phyloP scores from a whole-genome alignment of 2,888 invertebrate genomes.

The Diaperis boleti region DNA sequence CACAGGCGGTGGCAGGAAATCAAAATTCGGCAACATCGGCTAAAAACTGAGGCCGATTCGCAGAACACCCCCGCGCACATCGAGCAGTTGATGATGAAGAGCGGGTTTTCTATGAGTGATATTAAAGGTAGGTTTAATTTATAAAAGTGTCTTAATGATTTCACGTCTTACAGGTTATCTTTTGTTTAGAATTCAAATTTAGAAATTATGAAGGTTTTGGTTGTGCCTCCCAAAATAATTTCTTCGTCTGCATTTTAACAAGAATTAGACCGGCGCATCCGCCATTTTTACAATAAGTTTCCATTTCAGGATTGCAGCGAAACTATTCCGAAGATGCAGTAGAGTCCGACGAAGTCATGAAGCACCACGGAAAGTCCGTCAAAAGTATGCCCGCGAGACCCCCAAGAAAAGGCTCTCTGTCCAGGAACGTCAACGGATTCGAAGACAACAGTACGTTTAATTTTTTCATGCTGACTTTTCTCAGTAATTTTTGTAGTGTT shows the following conservation, averaged over 20 bases:
- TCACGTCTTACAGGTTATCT: no score
- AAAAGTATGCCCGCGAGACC: slow-evolving; percentile 74
- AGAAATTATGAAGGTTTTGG: no score
- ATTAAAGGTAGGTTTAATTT: slow-evolving; percentile 77
- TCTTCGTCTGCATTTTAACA: no score
- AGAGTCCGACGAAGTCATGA: slow-evolving; percentile 77
- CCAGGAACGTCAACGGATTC: slow-evolving; percentile 66
- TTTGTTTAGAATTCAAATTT: no score
- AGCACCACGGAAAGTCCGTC: slow-evolving; percentile 66
- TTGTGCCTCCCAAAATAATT: no score
- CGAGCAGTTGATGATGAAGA: slow-evolving; percentile 85
- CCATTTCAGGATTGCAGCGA: slow-evolving; percentile 75
- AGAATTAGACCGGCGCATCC: no score
- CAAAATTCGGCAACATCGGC: slow-evolving; percentile 83
- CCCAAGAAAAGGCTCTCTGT: slow-evolving; percentile 81
- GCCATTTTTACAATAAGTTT: no score
- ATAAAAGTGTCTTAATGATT: no score
- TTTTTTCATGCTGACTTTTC: background rate
- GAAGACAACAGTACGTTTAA: slow-evolving; percentile 23
- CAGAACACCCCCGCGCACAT: slow-evolving; percentile 79
- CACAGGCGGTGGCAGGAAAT: slow-evolving; percentile 91
- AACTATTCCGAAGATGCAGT: slow-evolving; percentile 87
- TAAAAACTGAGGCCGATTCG: slow-evolving; percentile 79
- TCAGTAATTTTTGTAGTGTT: slow-evolving; percentile 30
- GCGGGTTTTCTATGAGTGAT: slow-evolving; percentile 91